A percentile compares a stretch with the other conserved stretches of the same genome.
phyloP scores from a whole-genome alignment of 2,797 vertebrate genomes.

The Danio kyathit region DNA sequence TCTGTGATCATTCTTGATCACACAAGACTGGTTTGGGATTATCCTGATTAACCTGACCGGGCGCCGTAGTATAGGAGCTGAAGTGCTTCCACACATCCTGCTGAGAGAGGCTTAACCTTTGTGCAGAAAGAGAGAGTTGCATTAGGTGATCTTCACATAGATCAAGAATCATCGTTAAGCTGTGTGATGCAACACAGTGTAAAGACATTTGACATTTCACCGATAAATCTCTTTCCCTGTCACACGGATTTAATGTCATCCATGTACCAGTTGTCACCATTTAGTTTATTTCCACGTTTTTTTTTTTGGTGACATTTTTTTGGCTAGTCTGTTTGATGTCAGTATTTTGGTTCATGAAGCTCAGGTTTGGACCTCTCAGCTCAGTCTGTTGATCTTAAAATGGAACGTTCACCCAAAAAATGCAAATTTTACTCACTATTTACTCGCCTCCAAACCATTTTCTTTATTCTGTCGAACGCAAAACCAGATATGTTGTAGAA shows the following conservation, averaged over 20 bases:
- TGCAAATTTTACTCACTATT: no score
- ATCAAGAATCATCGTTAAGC: slow-evolving; percentile 12
- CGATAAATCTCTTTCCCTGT: neutral
- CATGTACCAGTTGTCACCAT: neutral
- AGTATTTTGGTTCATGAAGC: neutral
- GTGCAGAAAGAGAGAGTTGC: neutral
- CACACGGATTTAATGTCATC: neutral
- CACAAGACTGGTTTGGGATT: neutral
- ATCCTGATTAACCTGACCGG: slow-evolving; percentile 20
- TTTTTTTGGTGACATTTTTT: neutral
- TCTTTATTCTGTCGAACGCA: no score
- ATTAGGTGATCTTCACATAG: slow-evolving; percentile 11
- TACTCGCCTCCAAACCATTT: no score
- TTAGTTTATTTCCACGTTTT: neutral
- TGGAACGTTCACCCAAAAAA: no score
- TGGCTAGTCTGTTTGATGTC: neutral
- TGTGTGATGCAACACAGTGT: slow-evolving; percentile 14
- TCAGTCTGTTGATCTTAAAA: neutral
- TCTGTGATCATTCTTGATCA: slow-evolving; percentile 12
- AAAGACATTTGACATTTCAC: slow-evolving; percentile 25
- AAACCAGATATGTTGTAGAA: no score
- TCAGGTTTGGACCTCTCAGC: neutral
- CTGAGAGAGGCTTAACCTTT: slow-evolving; percentile 39
- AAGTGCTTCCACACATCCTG: slow-evolving; percentile 40
- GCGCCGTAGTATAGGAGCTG: neutral